These are phyloP conservation scores for Corythaeola cristata DNA, from an alignment of 2,113 vertebrate genomes.

Conservation along the genomic window DNA sequence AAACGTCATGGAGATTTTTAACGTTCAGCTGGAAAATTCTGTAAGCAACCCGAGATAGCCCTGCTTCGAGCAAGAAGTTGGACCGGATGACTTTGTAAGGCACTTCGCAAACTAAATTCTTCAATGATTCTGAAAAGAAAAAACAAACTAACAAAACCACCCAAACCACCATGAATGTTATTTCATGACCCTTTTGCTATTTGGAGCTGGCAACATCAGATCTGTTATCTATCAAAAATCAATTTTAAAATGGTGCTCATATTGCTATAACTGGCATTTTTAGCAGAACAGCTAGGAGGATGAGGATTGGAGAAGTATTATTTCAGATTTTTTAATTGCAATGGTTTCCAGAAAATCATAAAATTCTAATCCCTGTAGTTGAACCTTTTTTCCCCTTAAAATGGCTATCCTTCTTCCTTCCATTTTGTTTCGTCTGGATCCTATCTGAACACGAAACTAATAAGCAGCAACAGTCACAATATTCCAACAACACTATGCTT, in stretches of 20 bases:
- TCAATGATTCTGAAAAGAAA: background rate
- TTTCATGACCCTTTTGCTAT: background rate
- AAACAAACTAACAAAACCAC: background rate
- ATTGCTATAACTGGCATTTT: background rate
- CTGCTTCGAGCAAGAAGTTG: background rate
- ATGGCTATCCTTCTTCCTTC: background rate
- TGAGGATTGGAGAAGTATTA: background rate
- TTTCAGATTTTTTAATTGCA: background rate
- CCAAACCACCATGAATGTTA: background rate
- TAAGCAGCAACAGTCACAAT: background rate
- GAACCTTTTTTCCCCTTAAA: background rate
- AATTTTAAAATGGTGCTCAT: background rate
- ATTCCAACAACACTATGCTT: background rate
- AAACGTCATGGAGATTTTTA: background rate
- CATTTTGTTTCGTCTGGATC: background rate
- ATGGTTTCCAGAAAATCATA: background rate
- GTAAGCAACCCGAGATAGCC: background rate
- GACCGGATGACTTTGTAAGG: background rate
- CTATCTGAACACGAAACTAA: background rate
- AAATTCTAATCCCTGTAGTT: background rate
- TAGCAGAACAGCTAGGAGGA: background rate
- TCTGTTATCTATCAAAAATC: background rate
- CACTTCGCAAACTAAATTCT: background rate
- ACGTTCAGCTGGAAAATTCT: background rate
- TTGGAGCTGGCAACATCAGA: background rate